Conservation (phyloP, 2,113 vertebrate species). For the Tyrannus savana region DNA sequence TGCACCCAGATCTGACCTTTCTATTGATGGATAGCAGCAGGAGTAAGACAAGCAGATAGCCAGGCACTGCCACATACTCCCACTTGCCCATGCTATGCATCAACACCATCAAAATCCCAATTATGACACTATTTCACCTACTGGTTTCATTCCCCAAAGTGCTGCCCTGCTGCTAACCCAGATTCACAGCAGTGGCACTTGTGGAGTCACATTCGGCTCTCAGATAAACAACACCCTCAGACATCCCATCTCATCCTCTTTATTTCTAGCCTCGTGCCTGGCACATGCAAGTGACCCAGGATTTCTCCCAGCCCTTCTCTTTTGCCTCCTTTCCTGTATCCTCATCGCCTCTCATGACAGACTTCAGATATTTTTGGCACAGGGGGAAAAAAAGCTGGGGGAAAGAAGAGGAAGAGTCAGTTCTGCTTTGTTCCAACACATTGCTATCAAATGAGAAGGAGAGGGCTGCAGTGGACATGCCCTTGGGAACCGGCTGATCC, state of each 20-base stretch:
- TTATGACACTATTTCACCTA: background rate
- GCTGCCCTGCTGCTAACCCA: background rate
- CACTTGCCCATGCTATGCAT: accelerated
- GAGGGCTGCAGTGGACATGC: background rate
- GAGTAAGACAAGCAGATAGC: background rate
- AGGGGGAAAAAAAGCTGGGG: background rate
- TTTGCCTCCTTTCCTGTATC: background rate
- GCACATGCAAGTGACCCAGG: accelerated
- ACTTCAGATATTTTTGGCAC: background rate
- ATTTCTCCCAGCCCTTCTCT: background rate
- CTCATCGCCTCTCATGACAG: background rate
- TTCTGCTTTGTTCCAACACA: background rate
- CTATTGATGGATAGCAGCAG: background rate
- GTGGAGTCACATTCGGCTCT: background rate
- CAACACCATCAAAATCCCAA: background rate
- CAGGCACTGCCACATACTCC: background rate
- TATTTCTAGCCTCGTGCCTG: background rate
- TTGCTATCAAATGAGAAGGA: background rate
- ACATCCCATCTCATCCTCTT: background rate
- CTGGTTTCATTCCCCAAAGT: background rate
- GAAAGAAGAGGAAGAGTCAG: background rate
- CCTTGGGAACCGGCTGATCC: background rate
- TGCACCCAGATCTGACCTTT: background rate
- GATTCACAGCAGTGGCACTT: background rate
- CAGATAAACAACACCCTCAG: background rate